Conservation (phyloP, 1,140 invertebrate species). For the Temnothorax nylanderi region DNA sequence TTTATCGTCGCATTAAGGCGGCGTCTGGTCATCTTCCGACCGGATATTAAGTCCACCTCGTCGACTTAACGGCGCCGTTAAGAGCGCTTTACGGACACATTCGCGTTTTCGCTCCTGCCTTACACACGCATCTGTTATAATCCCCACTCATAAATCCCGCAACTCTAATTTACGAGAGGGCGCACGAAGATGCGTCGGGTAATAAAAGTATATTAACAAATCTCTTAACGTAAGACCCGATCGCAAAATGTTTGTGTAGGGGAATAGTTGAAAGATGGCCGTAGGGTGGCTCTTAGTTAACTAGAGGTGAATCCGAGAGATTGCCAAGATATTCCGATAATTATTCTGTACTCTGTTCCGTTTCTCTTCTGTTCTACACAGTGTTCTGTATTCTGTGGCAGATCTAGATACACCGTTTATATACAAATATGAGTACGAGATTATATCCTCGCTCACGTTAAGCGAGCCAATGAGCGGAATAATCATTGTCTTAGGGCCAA, state of each 20-base stretch:
- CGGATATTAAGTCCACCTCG: constrained; percentile 52
- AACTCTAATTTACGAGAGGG: constrained; percentile 22
- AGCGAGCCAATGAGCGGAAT: no score
- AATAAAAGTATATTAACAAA: constrained; percentile 36
- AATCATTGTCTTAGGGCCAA: no score
- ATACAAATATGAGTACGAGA: no score
- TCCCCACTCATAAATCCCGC: constrained; percentile 1
- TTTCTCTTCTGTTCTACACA: no score
- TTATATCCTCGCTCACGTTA: no score
- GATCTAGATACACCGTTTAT: no score
- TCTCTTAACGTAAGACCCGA: not conserved
- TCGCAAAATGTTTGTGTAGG: not conserved
- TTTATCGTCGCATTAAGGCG: constrained; percentile 38
- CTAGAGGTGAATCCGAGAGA: no score
- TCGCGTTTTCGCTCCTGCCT: not conserved
- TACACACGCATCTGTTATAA: constrained; percentile 3
- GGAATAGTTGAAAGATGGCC: no score
- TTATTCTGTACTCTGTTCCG: no score
- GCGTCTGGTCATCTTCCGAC: not conserved
- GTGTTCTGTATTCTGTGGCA: no score
- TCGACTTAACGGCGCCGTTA: constrained; percentile 34
- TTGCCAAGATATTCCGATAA: no score
- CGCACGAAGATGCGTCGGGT: not conserved
- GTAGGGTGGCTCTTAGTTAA: no score
- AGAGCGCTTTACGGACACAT: not conserved